phyloP scores from a whole-genome alignment of 1,140 invertebrate species.

The Pseudomyrmex concolor region DNA sequence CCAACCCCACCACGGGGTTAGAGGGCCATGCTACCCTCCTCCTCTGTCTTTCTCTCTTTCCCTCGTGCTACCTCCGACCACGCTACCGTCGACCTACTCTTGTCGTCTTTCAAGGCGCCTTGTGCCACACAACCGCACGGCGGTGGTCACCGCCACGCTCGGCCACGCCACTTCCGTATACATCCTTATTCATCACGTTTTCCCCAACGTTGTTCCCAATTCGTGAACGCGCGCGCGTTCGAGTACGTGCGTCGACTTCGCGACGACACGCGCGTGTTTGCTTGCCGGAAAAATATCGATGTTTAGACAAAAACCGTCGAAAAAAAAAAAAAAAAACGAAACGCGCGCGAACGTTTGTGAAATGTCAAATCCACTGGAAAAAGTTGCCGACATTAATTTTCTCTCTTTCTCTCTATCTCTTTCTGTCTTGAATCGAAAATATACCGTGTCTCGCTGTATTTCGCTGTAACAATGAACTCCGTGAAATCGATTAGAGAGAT shows the following conservation, averaged over 20 bases:
- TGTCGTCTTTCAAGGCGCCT: constrained; percentile 46
- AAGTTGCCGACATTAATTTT: neutral
- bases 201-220: constrained; percentile 9
- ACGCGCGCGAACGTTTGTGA: neutral
- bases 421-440: neutral
- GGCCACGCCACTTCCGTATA: neutral
- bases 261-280: neutral
- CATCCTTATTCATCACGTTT: neutral
- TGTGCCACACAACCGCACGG: neutral
- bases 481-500: neutral
- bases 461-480: constrained; percentile 4
- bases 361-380: neutral
- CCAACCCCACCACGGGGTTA: constrained; percentile 65
- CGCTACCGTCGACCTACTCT: constrained; percentile 55
- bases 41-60: constrained; percentile 7
- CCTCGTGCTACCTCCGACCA: constrained; percentile 18
- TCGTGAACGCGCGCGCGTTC: neutral
- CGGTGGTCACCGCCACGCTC: neutral
- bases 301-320: neutral
- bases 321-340: neutral
- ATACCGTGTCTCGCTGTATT: neutral
- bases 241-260: neutral
- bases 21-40: constrained; percentile 47
- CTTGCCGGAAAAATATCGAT: neutral
- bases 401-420: neutral